Evolutionary conservation across 2,113 vertebrate species (phyloP), one percentile per base, ranked within the genome.

Genomic region (Epinephelus fuscoguttatus): DNA sequence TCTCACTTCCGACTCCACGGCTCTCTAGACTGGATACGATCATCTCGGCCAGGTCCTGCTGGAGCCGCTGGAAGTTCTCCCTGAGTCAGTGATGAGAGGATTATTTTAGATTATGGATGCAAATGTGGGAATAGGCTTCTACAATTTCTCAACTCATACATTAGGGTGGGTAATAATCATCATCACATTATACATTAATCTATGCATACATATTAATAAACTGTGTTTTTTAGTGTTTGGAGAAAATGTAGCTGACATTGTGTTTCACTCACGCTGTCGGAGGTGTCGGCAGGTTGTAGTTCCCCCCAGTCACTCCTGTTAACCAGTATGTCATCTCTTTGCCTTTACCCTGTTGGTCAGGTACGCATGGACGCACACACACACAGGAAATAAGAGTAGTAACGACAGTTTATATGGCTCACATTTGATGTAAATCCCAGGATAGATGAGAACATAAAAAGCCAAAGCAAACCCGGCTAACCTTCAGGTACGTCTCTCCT

Each of bases 401-500:
- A 62, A 52, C 2, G 11, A 33, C 2, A 40, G 9, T 52, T 18
- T 73, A 18, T 55, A 17, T 0, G 0, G 15, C 40, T 60, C 23
- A 3, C 4, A 50, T 60, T 7, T 25, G 3, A 50, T 27, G n/a
- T 59, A 6, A 74, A 78, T 50, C 6, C n/a, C 37, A 56, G 18
- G 15, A 62, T 4, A 4, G 4, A 17, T 15, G 17, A 23, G 57
- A 4, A 25, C 3, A 49, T 15, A 11, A 56, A 75, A 50, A 57
- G 10, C 1, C 33, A 59, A 56, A n/a, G 14, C 19, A 23, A 49
- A 40, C 15, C 2, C 23, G 14, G 18, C 83, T 94, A 89, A 99
- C 98, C 97, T 99, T 99, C 72, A 99, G 93, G 89, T 96, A 97
- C 0, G 98, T 99, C 93, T 99, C 97, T 89, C 98, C 98, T 95